Percentiles rank a stretch among this genome's conserved stretches.
These are phyloP conservation scores for Leucophenga varia DNA, from an alignment of 1,140 invertebrate genomes.

Conservation along the genomic window DNA sequence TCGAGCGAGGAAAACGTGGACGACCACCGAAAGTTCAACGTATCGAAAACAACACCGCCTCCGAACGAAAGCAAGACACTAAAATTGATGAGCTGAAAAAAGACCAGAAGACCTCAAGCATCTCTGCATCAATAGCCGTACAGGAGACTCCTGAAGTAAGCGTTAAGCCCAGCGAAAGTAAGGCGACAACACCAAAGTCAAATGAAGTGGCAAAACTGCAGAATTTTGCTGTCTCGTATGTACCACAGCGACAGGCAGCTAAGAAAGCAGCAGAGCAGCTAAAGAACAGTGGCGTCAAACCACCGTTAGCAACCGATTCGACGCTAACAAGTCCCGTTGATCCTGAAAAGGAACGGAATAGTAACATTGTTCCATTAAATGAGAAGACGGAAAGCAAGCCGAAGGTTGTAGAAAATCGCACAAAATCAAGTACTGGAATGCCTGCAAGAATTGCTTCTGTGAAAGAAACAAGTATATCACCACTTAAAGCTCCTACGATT, in stretches of 20 bases:
- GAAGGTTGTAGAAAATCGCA: conserved; percentile 10
- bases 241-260: conserved; percentile 85
- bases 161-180: too few species aligned
- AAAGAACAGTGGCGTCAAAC: conserved; percentile 75
- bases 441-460: conserved; percentile 21
- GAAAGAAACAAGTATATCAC: conserved; percentile 19
- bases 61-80: conserved; percentile 7
- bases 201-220: conserved; percentile 63
- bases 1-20: conserved; percentile 41
- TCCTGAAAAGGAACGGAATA: conserved; percentile 12
- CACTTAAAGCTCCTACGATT: background rate
- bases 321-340: background rate
- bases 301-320: conserved; percentile 33
- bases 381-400: background rate
- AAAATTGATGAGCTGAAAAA: conserved; percentile 5
- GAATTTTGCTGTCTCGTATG: conserved; percentile 75
- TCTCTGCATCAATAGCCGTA: background rate
- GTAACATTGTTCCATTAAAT: conserved; percentile 10
- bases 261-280: conserved; percentile 89
- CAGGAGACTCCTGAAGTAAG: conserved; percentile 8
- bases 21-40: conserved; percentile 33
- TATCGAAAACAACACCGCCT: too few species aligned
- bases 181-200: conserved; percentile 16
- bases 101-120: conserved; percentile 20
- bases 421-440: conserved; percentile 18